phyloP scores from a whole-genome alignment of 2,797 vertebrate genomes.

The Peromyscus nudipes region DNA sequence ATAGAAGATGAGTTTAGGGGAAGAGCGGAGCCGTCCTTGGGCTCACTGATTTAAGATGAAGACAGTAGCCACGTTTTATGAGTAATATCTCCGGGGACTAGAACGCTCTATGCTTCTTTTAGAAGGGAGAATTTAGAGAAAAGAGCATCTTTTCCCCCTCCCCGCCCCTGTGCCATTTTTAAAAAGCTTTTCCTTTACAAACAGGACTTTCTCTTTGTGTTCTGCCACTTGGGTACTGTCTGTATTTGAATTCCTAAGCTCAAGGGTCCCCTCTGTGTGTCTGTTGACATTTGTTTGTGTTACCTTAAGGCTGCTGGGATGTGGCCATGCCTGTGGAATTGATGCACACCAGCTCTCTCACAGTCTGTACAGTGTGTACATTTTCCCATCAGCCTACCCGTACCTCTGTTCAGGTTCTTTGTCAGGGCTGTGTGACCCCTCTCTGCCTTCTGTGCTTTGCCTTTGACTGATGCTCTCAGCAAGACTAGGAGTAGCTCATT shows the following conservation, averaged over 20 bases:
- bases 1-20: constrained; percentile 35
- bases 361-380: not conserved
- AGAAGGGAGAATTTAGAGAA: not conserved
- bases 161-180: not conserved
- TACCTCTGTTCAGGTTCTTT: not conserved
- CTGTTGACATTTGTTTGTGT: not conserved
- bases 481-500: not conserved
- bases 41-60: constrained; percentile 47
- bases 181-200: not conserved
- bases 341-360: not conserved
- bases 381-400: not conserved
- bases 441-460: not conserved
- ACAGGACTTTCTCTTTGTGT: not conserved
- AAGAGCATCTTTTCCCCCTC: not conserved
- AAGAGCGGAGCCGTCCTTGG: not conserved
- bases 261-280: too few species aligned
- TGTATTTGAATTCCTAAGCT: not conserved
- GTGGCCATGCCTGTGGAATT: not conserved
- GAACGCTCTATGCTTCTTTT: constrained; percentile 45
- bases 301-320: not conserved
- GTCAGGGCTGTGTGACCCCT: not conserved
- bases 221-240: not conserved
- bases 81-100: not conserved
- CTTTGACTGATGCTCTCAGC: not conserved
- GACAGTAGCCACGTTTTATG: not conserved